Evolutionary conservation across 2,113 vertebrate species (phyloP), one percentile per base, ranked within the genome.

Genomic region (Clarias gariepinus): DNA sequence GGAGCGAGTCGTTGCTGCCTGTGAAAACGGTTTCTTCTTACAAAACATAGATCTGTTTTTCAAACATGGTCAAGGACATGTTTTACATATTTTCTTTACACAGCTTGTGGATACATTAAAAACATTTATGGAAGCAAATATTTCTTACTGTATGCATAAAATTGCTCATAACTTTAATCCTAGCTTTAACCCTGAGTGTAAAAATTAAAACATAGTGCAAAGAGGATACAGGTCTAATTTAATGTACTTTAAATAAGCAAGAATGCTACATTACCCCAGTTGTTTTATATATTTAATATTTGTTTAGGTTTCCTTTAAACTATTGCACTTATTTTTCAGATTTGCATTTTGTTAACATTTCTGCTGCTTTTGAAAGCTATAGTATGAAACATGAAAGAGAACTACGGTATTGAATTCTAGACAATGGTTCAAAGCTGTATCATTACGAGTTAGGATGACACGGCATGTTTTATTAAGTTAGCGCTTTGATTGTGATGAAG

Each of bases 341-440:
- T 23, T 41, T 10, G 19, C 10, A 13, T 52, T 52, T 63, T 63
- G 41, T 21, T 21, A 52, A n/a, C 36, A 64, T 18, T 18, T 12
- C 80, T 52, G 23, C 3, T 66, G 23, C 23, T 66, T 5, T 2
- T 41, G 15, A 23, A 64, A 33, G 30, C 23, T n/a, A 52, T 36
- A 36, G 33, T 36, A 36, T 19, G n/a, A 66, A 63, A 81, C 30
- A 82, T 52, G 16, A 63, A 63, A 82, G 80, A n/a, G 33, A 85
- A 64, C 73, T 53, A 82, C 77, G 28, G 58, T 25, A 61, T 60
- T 78, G 52, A 58, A 77, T 86, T 89, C 58, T 82, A 87, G n/a
- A 64, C 58, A 69, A 74, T 15, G 85, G 21, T 87, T 87, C 88
- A 89, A 87, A 89, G 82, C 33, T 33, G 52, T 25, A 5, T 78